Evolutionary conservation across 1,140 invertebrate genomes (phyloP).

Genomic region (Zaprionus inermis): DNA sequence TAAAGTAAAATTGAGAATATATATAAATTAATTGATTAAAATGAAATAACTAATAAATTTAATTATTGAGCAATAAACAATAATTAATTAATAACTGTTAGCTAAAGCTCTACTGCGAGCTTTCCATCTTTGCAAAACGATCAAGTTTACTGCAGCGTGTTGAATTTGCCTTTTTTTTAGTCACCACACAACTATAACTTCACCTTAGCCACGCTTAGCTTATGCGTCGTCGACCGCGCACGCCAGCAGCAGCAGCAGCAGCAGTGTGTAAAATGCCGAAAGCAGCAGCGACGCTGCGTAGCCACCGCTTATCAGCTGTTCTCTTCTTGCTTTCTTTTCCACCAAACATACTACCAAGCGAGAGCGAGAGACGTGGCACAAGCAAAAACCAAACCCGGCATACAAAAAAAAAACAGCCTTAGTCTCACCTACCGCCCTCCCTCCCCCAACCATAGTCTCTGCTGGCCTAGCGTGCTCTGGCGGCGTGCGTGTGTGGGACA

Average conservation of each 20-base stretch:
- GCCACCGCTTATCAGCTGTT: constrained; percentile 39
- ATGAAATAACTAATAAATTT: not conserved
- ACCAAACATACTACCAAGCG: constrained; percentile 14
- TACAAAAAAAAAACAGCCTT: constrained; percentile 3
- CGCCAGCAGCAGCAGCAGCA: no score
- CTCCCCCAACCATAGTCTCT: not conserved
- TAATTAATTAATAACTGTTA: not conserved
- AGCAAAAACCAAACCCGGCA: constrained; percentile 13
- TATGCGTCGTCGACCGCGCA: no score
- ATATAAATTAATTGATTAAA: not conserved
- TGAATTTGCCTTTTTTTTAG: not conserved
- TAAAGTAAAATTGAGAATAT: not conserved
- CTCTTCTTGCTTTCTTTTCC: constrained; percentile 43
- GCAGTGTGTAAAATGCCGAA: constrained; percentile 3
- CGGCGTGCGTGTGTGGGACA: not conserved
- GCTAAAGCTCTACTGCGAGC: no score
- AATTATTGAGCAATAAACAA: not conserved
- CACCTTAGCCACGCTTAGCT: not conserved
- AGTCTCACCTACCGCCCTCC: no score
- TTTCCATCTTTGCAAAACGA: not conserved
- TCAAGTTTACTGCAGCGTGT: not conserved
- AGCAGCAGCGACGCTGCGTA: not conserved
- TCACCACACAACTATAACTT: not conserved
- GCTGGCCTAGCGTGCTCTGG: constrained; percentile 9
- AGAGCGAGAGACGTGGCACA: constrained; percentile 30